Percentiles rank a stretch among this genome's conserved stretches.
Conservation (phyloP, 2,797 vertebrate genomes). For the Balearica regulorum region DNA sequence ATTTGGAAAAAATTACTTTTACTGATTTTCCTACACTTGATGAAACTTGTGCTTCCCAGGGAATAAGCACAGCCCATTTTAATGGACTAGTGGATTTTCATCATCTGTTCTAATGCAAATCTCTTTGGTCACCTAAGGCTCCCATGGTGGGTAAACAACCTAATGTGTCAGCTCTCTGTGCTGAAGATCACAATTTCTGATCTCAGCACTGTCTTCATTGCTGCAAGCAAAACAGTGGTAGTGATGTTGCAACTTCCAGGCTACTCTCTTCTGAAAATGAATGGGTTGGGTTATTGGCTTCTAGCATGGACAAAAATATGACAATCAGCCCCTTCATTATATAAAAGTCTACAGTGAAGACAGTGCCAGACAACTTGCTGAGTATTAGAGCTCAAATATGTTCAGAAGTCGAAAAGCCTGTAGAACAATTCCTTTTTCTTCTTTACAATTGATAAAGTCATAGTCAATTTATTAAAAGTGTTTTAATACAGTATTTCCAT, state of each 20-base stretch:
- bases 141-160: conserved; percentile 27
- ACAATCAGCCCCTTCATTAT: conserved; percentile 33
- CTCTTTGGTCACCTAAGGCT: conserved; percentile 59
- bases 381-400: conserved; percentile 43
- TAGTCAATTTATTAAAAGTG: conserved; percentile 37
- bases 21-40: conserved; percentile 48
- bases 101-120: conserved; percentile 38
- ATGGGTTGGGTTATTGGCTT: conserved; percentile 59
- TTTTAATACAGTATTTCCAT: conserved; percentile 48
- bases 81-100: conserved; percentile 50
- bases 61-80: conserved; percentile 35
- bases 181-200: conserved; percentile 35
- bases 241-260: conserved; percentile 39
- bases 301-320: conserved; percentile 49
- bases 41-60: conserved; percentile 38
- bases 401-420: conserved; percentile 58
- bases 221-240: conserved; percentile 31
- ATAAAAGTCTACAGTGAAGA: conserved; percentile 51
- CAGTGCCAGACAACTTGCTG: conserved; percentile 59
- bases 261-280: conserved; percentile 44
- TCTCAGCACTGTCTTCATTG: conserved; percentile 42
- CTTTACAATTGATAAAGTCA: conserved; percentile 45
- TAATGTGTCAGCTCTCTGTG: conserved; percentile 40
- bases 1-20: conserved; percentile 36
- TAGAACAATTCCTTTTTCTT: conserved; percentile 54